A percentile compares a stretch with the other conserved stretches of the same genome.
Evolutionary conservation across 1,140 invertebrate genomes (phyloP).

Genomic region (Asobara japonica): DNA sequence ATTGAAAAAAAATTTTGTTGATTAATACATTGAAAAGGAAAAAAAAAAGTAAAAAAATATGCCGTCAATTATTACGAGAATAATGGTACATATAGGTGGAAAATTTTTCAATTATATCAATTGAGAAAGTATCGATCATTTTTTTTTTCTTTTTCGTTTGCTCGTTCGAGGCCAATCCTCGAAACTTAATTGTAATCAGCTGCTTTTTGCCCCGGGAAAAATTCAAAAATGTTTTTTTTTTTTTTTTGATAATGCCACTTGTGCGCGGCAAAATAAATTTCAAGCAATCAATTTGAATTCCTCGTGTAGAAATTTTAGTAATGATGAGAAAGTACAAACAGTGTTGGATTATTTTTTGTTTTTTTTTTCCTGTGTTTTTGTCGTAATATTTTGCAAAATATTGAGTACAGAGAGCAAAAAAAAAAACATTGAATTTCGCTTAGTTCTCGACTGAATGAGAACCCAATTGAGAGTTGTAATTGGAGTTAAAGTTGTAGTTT

Average conservation of each 20-base stretch:
- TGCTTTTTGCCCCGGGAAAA: too few species aligned
- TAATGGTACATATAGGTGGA: slow-evolving; percentile 46
- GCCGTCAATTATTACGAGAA: slow-evolving; percentile 63
- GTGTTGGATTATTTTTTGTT: background rate
- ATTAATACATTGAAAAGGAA: slow-evolving; percentile 38
- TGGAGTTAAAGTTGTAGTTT: slow-evolving; percentile 19
- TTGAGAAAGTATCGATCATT: background rate
- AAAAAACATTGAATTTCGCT: background rate
- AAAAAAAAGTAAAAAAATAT: too few species aligned
- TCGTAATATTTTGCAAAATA: background rate
- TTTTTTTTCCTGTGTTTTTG: background rate
- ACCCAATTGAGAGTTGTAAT: background rate
- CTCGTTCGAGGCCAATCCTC: too few species aligned
- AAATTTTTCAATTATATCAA: slow-evolving; percentile 16
- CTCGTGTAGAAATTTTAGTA: background rate
- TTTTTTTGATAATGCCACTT: background rate
- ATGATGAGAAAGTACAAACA: slow-evolving; percentile 1
- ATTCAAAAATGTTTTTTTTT: background rate
- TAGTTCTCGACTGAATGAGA: background rate
- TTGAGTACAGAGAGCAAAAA: background rate
- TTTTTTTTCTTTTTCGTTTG: background rate
- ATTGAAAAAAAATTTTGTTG: background rate
- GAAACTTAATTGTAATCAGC: too few species aligned
- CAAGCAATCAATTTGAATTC: background rate
- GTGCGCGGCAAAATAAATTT: too few species aligned